A percentile compares a stretch with the other conserved stretches of the same genome.
These are phyloP conservation scores for Glomeris marginata DNA, from an alignment of 2,888 invertebrate species.

Conservation along the genomic window DNA sequence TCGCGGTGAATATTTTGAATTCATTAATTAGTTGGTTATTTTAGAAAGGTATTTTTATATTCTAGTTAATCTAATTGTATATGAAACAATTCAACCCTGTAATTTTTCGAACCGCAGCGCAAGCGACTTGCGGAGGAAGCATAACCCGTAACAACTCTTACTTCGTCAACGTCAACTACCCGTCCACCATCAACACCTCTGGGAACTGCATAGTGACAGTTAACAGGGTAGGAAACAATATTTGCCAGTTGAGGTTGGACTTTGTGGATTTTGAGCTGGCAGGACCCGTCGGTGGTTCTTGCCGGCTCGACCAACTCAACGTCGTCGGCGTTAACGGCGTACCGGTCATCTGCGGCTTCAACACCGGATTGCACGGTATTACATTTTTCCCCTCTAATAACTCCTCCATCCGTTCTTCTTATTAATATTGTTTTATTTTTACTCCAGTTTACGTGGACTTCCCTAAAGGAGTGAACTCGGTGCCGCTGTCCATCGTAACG, in stretches of 20 bases:
- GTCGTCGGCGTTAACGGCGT: slow-evolving; percentile 16
- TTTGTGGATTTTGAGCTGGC: slow-evolving; percentile 16
- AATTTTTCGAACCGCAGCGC: slow-evolving; percentile 2
- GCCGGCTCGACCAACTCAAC: slow-evolving; percentile 14
- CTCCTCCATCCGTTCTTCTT: not conserved
- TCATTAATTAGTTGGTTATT: no score
- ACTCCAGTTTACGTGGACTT: slow-evolving; percentile 15
- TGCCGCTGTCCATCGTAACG: slow-evolving; percentile 15
- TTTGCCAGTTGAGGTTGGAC: slow-evolving; percentile 15
- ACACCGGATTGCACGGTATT: slow-evolving; percentile 14
- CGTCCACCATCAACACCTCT: slow-evolving; percentile 15
- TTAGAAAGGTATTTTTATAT: no score
- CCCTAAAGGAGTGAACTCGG: slow-evolving; percentile 16
- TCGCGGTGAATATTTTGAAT: no score
- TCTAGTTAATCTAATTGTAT: no score
- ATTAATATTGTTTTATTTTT: not conserved
- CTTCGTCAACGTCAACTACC: slow-evolving; percentile 15
- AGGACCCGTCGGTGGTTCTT: slow-evolving; percentile 13
- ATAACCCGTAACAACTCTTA: slow-evolving; percentile 14
- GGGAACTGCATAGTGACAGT: slow-evolving; percentile 16
- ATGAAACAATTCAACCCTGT: no score
- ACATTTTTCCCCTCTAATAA: no score
- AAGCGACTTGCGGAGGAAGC: slow-evolving; percentile 13
- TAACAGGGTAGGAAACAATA: slow-evolving; percentile 14
- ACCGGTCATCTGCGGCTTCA: slow-evolving; percentile 15